phyloP scores from a whole-genome alignment of 2,888 invertebrate genomes.

The Conops quadrifasciatus region DNA sequence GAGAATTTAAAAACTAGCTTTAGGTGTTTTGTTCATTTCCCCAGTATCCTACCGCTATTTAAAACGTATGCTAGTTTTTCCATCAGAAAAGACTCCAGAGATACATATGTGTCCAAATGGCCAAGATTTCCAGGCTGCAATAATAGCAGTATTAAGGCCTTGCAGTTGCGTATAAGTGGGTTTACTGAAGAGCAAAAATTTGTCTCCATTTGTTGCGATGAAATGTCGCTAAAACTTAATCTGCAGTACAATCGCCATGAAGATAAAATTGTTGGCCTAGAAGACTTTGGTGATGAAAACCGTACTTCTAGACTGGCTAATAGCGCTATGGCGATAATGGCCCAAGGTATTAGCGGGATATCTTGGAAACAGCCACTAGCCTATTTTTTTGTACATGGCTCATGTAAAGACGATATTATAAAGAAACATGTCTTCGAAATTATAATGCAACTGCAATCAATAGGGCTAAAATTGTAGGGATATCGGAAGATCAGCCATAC shows the following conservation, averaged over 20 bases:
- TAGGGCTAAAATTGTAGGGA: too few relatives aligned
- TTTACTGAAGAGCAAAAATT: constrained; percentile 6
- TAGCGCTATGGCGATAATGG: neutral
- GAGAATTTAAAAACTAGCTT: too few relatives aligned
- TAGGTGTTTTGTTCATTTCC: too few relatives aligned
- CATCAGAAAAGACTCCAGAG: too few relatives aligned
- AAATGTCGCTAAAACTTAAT: constrained; percentile 7
- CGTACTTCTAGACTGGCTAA: neutral
- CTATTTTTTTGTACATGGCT: neutral
- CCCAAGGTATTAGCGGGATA: neutral
- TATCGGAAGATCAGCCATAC: too few relatives aligned
- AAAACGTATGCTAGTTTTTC: too few relatives aligned
- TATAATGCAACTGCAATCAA: constrained; percentile 9
- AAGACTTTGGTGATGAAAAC: constrained; percentile 12
- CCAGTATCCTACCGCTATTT: too few relatives aligned
- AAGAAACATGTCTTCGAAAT: neutral
- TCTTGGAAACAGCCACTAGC: constrained; percentile 3
- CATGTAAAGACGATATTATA: neutral
- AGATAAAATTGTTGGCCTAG: neutral
- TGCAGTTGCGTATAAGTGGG: constrained; percentile 9
- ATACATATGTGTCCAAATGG: too few relatives aligned
- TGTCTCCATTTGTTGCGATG: neutral
- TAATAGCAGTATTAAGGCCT: too few relatives aligned
- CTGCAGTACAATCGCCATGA: neutral
- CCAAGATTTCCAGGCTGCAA: too few relatives aligned